These are phyloP conservation scores for Micrastur ruficollis DNA, from an alignment of 2,797 vertebrate genomes.

Conservation along the genomic window DNA sequence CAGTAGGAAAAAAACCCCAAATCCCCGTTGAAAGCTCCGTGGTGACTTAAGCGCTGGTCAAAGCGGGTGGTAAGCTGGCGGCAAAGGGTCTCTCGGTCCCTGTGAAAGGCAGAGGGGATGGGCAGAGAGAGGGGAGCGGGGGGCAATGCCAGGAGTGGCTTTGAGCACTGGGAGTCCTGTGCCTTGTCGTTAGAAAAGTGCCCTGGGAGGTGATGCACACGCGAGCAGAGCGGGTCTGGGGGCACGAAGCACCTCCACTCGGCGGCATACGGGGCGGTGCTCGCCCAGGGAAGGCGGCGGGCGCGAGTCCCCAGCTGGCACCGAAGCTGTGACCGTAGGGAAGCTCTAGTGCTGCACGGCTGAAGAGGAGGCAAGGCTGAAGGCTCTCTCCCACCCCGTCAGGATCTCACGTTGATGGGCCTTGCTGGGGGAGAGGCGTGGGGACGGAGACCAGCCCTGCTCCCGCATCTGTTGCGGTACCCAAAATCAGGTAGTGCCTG, in stretches of 20 bases:
- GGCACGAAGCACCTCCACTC: fast-evolving
- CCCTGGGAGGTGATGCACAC: neutral
- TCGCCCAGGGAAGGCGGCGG: neutral
- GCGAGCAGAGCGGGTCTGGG: neutral
- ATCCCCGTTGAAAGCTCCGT: neutral
- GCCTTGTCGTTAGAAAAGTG: neutral
- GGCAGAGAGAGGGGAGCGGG: neutral
- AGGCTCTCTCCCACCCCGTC: neutral
- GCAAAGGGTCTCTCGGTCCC: neutral
- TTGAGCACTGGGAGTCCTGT: neutral
- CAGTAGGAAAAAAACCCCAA: fast-evolving
- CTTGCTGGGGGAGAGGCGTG: neutral
- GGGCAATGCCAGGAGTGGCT: neutral
- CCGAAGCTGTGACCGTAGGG: neutral
- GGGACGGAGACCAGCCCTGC: neutral
- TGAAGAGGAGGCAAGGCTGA: neutral
- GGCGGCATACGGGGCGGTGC: fast-evolving
- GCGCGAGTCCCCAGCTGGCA: neutral
- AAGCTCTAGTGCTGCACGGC: neutral
- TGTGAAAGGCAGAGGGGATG: neutral
- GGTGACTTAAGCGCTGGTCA: neutral
- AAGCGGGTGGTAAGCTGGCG: neutral
- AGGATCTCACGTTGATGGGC: neutral
- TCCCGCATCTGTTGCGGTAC: fast-evolving
- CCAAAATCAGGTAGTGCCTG: neutral